Conservation (phyloP, 2,888 invertebrate genomes). For the Kryphioiulus occultus region DNA sequence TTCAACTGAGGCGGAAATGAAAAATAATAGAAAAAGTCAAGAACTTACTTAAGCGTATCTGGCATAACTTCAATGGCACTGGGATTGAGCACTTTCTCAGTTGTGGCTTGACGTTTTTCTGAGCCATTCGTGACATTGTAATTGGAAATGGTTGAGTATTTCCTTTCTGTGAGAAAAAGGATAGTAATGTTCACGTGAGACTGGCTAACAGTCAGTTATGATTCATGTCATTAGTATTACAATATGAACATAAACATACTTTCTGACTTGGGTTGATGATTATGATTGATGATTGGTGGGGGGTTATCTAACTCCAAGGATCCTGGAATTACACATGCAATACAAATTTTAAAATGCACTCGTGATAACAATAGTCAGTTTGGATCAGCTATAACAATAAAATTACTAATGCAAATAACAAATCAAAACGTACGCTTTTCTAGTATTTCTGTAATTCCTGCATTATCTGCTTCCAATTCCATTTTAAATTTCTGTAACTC, state of each 20-base stretch:
- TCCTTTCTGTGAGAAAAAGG: constrained; percentile 52
- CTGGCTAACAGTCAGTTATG: neutral
- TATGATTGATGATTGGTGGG: constrained; percentile 56
- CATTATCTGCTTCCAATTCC: constrained; percentile 98
- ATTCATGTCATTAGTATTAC: neutral
- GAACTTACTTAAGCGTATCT: constrained; percentile 44
- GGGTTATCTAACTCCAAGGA: constrained; percentile 84
- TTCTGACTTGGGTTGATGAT: constrained; percentile 60
- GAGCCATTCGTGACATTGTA: constrained; percentile 50
- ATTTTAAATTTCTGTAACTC: constrained; percentile 98
- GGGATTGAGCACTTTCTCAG: constrained; percentile 50
- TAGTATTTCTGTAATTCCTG: constrained; percentile 93
- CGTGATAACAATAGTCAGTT: neutral
- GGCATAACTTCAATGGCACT: constrained; percentile 43
- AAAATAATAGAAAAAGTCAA: neutral
- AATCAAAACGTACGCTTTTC: constrained; percentile 72
- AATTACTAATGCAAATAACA: neutral
- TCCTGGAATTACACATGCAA: constrained; percentile 63
- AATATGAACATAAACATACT: constrained; percentile 58
- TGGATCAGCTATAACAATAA: neutral
- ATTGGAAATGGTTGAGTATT: constrained; percentile 49
- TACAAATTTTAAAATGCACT: neutral
- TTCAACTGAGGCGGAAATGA: neutral
- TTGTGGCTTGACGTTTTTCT: constrained; percentile 51
- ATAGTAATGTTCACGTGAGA: neutral